A percentile compares a stretch with the other conserved stretches of the same genome.
Evolutionary conservation across 2,113 vertebrate species (phyloP).

Genomic region (Fukomys damarensis): DNA sequence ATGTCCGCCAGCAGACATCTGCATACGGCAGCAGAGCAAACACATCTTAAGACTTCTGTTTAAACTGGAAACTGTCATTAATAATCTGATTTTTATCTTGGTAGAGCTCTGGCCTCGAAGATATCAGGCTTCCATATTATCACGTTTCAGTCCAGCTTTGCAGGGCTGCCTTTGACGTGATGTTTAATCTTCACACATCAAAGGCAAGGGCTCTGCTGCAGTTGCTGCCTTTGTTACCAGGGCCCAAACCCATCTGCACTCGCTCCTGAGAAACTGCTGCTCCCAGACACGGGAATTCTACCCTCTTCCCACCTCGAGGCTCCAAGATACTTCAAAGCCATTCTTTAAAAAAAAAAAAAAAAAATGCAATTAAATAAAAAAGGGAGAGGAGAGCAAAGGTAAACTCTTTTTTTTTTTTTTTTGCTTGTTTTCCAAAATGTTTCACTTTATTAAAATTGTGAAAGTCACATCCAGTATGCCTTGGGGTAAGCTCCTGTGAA

Average conservation of each 20-base stretch:
- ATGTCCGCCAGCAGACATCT: background rate
- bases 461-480: background rate
- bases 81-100: conserved; percentile 78
- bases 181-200: conserved; percentile 78
- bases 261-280: background rate
- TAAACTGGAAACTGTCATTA: conserved; percentile 74
- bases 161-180: conserved; percentile 30
- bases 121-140: conserved; percentile 65
- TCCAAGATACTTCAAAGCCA: conserved; percentile 66
- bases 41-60: conserved; percentile 34
- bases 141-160: conserved; percentile 66
- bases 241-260: background rate
- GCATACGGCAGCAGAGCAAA: conserved; percentile 6
- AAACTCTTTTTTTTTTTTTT: background rate
- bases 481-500: background rate
- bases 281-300: conserved; percentile 9
- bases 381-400: background rate
- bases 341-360: background rate
- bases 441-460: background rate
- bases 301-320: conserved; percentile 45
- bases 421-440: conserved; percentile 10
- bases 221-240: background rate
- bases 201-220: conserved; percentile 51
- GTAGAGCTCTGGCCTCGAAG: conserved; percentile 50
- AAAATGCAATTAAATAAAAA: conserved; percentile 9